Evolutionary conservation across 2,113 vertebrate genomes (phyloP).

Genomic region (Andinoacara biseriatus): DNA sequence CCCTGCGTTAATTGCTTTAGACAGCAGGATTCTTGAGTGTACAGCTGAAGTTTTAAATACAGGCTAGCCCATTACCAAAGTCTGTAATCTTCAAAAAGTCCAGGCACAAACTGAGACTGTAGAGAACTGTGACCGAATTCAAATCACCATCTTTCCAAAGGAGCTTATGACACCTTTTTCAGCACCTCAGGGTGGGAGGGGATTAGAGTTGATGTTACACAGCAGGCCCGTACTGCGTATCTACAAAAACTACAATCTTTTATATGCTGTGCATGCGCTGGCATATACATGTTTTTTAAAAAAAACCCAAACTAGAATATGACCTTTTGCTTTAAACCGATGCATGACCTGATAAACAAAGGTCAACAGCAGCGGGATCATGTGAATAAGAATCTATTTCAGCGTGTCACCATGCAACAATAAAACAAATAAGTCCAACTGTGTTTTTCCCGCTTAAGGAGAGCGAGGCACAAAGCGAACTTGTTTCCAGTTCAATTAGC

Average conservation of each 20-base stretch:
- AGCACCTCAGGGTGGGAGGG: conserved; percentile 15
- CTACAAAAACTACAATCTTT: background rate
- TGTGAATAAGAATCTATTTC: conserved; percentile 12
- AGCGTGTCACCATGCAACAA: background rate
- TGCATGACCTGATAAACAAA: conserved; percentile 26
- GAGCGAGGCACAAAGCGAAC: background rate
- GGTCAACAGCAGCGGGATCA: background rate
- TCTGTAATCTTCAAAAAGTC: background rate
- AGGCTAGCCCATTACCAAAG: background rate
- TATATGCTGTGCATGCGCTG: background rate
- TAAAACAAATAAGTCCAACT: background rate
- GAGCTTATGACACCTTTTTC: conserved; percentile 20
- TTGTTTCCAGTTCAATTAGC: conserved; percentile 16
- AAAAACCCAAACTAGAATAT: too few relatives aligned
- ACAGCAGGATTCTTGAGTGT: background rate
- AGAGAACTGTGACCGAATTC: background rate
- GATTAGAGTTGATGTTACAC: conserved; percentile 16
- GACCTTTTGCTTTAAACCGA: background rate
- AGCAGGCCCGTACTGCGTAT: background rate
- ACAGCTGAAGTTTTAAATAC: background rate
- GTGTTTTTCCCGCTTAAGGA: background rate
- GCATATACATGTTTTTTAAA: conserved; percentile 6
- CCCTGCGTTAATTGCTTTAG: too few relatives aligned
- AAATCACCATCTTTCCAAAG: conserved; percentile 23
- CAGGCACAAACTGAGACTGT: background rate